A percentile compares a stretch with the other conserved stretches of the same genome.
Conservation (phyloP, 2,888 invertebrate species). For the Busseola fusca region DNA sequence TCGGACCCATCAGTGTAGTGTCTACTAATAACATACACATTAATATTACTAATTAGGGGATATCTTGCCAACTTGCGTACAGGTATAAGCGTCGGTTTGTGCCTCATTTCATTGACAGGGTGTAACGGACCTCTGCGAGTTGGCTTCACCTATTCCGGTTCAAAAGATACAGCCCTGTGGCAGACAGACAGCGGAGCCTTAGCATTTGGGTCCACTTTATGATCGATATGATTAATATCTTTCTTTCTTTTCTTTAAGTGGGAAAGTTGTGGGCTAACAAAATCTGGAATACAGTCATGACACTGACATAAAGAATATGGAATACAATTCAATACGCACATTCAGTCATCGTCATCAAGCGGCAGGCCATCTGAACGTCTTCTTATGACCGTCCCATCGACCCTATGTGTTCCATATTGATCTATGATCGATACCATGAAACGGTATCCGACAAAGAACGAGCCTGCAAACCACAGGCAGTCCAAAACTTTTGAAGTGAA, state of each 20-base stretch:
- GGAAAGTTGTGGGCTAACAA: neutral
- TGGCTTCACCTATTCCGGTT: too few species aligned
- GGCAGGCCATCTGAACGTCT: slow-evolving; percentile 31
- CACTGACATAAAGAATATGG: neutral
- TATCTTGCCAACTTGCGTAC: neutral
- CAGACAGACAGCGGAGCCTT: too few species aligned
- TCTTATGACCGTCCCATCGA: slow-evolving; percentile 24
- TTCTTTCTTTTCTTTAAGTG: too few species aligned
- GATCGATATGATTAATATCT: neutral
- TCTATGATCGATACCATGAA: slow-evolving; percentile 32
- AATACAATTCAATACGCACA: slow-evolving; percentile 13
- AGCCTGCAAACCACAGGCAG: slow-evolving; percentile 11
- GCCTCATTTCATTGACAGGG: neutral
- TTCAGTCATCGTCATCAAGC: slow-evolving; percentile 25
- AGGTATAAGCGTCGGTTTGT: neutral
- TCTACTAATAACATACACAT: too few species aligned
- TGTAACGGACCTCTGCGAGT: neutral
- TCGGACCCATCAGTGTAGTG: too few species aligned
- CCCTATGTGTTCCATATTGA: slow-evolving; percentile 34
- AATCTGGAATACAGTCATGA: neutral
- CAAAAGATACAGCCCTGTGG: too few species aligned
- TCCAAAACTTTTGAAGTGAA: neutral
- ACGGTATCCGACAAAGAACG: slow-evolving; percentile 15
- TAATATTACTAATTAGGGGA: neutral
- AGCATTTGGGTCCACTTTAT: too few species aligned